Evolutionary conservation across 2,797 vertebrate species (phyloP), one percentile per base, ranked within the genome.

Genomic region (Sphaeramia orbicularis): DNA sequence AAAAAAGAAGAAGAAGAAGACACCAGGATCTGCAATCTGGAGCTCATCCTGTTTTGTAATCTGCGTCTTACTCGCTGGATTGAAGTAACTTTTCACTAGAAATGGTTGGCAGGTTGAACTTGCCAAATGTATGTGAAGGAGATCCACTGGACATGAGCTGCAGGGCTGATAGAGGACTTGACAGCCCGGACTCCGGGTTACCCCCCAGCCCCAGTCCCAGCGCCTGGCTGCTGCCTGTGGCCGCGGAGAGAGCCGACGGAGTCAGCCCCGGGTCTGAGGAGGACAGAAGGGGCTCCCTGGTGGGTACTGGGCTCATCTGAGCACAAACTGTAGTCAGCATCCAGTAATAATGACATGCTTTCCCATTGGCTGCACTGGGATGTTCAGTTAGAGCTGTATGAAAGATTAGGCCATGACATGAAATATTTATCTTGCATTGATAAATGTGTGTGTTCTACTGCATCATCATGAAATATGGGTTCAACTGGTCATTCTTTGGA

Each of bases 161-260:
- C 80, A 92, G 94, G 86, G 91, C 94, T n/a, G 96, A 98, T 14
- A 75, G 96, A 78, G 91, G 94, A 57, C 94, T 98, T 55, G 96
- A 99, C 86, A 99, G 97, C 81, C 96, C 97, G 50, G 97, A 97
- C 89, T 97, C 97, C 2, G 97, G 97, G 43, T 82, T 99, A 10
- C 96, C 97, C 21, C 96, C 97, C 6, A 97, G 96, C 45, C 96
- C 97, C 52, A 95, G 95, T 76, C 95, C 96, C 78, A 88, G 93
- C 68, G 89, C 89, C 61, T 97, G 96, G 96, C 90, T 94, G 13
- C 93, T 91, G 80, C 76, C 92, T 9, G 90, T 40, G 56, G 75
- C 86, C 10, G 48, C 87, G 6, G 95, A 95, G 7, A 89, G 91
- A 81, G 73, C 89, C 15, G 85, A 83, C 6, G 85, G 78, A 0